Evolutionary conservation across 1,140 invertebrate species (phyloP).

Genomic region (Micrasema longulum): DNA sequence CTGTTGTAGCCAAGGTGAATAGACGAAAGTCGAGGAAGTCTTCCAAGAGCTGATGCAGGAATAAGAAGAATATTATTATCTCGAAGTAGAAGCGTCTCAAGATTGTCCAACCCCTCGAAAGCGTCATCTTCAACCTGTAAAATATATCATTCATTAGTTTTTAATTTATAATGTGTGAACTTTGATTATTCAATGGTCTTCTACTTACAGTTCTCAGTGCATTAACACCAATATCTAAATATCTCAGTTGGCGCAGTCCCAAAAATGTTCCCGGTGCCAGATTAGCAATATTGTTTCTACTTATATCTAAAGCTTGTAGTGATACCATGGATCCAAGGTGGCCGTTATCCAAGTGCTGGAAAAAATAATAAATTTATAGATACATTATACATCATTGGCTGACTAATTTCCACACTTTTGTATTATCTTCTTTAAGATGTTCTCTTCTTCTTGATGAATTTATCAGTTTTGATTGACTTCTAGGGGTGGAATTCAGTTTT

Average conservation of each 20-base stretch:
- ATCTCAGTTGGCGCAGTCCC: conserved; percentile 75
- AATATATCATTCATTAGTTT: conserved; percentile 16
- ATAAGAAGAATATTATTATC: conserved; percentile 90
- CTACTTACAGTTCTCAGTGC: conserved; percentile 82
- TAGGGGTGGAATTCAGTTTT: too few species aligned
- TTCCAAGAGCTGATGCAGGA: conserved; percentile 81
- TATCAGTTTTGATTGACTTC: too few species aligned
- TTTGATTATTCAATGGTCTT: not conserved
- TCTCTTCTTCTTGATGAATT: too few species aligned
- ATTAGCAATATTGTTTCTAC: conserved; percentile 85
- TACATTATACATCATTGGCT: not conserved
- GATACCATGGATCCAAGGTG: conserved; percentile 74
- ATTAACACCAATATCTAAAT: conserved; percentile 87
- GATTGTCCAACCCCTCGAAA: conserved; percentile 81
- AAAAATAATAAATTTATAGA: conserved; percentile 39
- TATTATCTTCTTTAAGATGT: too few species aligned
- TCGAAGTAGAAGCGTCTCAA: conserved; percentile 83
- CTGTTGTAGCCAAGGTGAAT: conserved; percentile 88
- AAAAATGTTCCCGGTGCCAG: conserved; percentile 84
- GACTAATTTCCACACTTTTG: too few species aligned
- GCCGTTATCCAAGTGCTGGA: conserved; percentile 73
- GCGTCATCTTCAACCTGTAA: conserved; percentile 87
- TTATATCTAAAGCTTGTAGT: conserved; percentile 84
- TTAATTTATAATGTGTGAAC: not conserved
- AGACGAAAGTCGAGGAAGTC: conserved; percentile 78